Evolutionary conservation across 2,888 invertebrate genomes (phyloP), one percentile per base, ranked within the genome.

Genomic region (Synergus itoensis): DNA sequence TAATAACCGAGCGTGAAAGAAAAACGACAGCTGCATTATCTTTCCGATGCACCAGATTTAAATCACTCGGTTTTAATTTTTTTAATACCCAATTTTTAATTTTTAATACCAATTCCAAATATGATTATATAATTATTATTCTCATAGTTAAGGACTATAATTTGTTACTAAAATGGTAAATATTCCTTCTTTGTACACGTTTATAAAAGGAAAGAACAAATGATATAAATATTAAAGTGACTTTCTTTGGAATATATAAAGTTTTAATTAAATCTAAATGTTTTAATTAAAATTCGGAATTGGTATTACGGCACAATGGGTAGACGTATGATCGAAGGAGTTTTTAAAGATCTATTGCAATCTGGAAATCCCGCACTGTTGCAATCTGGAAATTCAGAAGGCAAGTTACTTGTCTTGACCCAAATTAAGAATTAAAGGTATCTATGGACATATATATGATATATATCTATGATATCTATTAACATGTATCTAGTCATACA

Each of bases 361-460:
- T 43, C 43, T n/a, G 73, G 73, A 53, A 73, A 53, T 73, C 73
- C 28, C 69, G 69, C 48, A 9, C 3, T 36, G 36, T 73, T 73
- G 48, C 36, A 73, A 48, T 53, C 53, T 40, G 73, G 73, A 48
- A 73, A 73, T 73, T 73, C 73, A 60, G 21, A 9, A 60, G 12
- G 36, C 28, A 73, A 73, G 53, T 73, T 36, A 53, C 36, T 77
- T 64, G 45, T 48, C 81, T 81, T 82, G 82, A 82, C 82, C 82
- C 62, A 81, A 81, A 81, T 82, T 82, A 45, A 21, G 18, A 28
- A 63, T 14, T 53, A 18, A 63, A 48, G 60, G 21, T 21, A 60
- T 1, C 18, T 18, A 9, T 18, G 4, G 2, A n/a, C 11, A 60
- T n/a, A n/a, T n/a, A n/a, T n/a, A n/a, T n/a, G n/a, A n/a, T n/a